These are phyloP conservation scores for Stictocephala bisonia DNA, from an alignment of 2,888 invertebrate genomes.

Conservation along the genomic window DNA sequence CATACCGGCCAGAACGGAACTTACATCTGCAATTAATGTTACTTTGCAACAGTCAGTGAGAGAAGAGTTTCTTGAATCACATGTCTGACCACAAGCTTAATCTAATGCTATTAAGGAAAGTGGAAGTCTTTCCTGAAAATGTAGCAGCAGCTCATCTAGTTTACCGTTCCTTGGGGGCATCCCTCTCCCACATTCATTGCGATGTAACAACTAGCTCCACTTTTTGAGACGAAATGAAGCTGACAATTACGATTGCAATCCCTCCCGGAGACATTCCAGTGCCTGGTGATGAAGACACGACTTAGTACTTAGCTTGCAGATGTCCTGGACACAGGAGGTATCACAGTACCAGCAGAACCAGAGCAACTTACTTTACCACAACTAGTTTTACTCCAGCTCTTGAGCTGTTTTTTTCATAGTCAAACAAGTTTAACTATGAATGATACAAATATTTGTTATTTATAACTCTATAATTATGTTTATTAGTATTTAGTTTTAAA, in stretches of 20 bases:
- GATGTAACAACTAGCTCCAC: slow-evolving; percentile 64
- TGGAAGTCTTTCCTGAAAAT: slow-evolving; percentile 65
- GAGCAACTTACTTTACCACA: too few relatives aligned
- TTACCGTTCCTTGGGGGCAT: slow-evolving; percentile 64
- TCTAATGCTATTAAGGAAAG: slow-evolving; percentile 62
- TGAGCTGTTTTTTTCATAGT: too few relatives aligned
- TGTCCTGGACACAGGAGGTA: slow-evolving; percentile 67
- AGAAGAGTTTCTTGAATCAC: slow-evolving; percentile 68
- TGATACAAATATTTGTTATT: too few relatives aligned
- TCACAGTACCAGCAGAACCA: slow-evolving; percentile 70
- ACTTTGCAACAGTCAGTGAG: slow-evolving; percentile 72
- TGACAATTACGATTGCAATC: slow-evolving; percentile 56
- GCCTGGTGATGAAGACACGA: slow-evolving; percentile 35
- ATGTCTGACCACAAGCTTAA: slow-evolving; percentile 69
- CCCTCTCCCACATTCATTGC: slow-evolving; percentile 62
- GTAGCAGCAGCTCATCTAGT: slow-evolving; percentile 65
- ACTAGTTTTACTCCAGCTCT: too few relatives aligned
- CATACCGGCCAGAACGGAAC: slow-evolving; percentile 68
- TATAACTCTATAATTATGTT: too few relatives aligned
- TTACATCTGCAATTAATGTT: slow-evolving; percentile 68
- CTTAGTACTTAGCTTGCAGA: slow-evolving; percentile 26
- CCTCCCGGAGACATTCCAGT: slow-evolving; percentile 46
- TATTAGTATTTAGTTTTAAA: too few relatives aligned
- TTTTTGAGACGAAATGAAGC: slow-evolving; percentile 63
- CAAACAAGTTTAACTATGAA: too few relatives aligned